These are phyloP conservation scores for Girardinichthys multiradiatus DNA, from an alignment of 2,113 vertebrate species.

Conservation along the genomic window DNA sequence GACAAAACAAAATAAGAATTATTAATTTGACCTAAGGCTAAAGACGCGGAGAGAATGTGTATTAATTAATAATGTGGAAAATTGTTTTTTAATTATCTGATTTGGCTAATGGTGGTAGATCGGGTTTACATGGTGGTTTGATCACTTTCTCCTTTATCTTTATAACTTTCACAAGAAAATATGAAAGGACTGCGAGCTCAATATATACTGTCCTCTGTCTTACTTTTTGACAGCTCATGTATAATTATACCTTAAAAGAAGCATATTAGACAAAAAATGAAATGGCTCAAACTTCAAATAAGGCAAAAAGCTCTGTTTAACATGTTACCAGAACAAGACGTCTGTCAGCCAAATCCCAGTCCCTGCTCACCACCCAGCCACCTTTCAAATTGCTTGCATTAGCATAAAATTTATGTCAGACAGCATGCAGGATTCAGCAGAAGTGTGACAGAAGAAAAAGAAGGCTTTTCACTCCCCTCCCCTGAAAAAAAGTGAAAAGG, in stretches of 20 bases:
- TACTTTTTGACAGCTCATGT: slow-evolving; percentile 50
- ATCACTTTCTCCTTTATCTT: background rate
- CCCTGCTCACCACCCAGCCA: slow-evolving; percentile 49
- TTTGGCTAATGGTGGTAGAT: background rate
- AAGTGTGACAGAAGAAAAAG: slow-evolving; percentile 35
- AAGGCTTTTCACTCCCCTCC: slow-evolving; percentile 10
- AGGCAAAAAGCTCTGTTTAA: slow-evolving; percentile 57
- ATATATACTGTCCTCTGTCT: slow-evolving; percentile 38
- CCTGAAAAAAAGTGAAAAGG: slow-evolving; percentile 13
- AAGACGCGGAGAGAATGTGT: background rate
- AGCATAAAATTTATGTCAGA: slow-evolving; percentile 70
- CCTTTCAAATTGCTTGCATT: slow-evolving; percentile 56
- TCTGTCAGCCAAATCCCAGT: slow-evolving; percentile 37
- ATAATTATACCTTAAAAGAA: slow-evolving; percentile 64
- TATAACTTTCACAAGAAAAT: slow-evolving; percentile 33
- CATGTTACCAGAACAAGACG: slow-evolving; percentile 51
- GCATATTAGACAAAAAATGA: slow-evolving; percentile 50
- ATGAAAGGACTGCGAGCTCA: slow-evolving; percentile 14
- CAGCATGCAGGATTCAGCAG: slow-evolving; percentile 42
- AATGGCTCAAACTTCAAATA: slow-evolving; percentile 58
- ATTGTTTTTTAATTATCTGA: background rate
- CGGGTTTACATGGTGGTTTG: background rate
- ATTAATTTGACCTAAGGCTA: too few species aligned
- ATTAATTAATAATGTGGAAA: background rate
- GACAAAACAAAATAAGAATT: too few species aligned